Conservation (phyloP, 2,797 vertebrate species). For the Anolis apletophallus region DNA sequence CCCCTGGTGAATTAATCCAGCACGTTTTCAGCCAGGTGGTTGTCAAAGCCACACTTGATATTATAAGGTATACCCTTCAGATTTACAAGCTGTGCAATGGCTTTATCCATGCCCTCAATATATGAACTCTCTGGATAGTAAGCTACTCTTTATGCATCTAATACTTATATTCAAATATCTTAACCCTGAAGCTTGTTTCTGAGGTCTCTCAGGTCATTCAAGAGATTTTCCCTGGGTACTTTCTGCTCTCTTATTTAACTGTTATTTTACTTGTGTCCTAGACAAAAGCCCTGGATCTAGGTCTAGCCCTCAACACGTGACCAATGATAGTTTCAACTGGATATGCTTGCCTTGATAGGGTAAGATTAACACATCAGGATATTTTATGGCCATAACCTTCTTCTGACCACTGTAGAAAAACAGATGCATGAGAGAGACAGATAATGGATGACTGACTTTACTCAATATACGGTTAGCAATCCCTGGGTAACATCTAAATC, state of each 20-base stretch:
- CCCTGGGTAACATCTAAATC: slow-evolving; percentile 6
- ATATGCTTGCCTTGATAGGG: slow-evolving; percentile 43
- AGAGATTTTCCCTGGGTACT: not conserved
- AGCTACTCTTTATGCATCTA: not conserved
- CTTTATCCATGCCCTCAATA: not conserved
- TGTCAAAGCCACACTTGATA: not conserved
- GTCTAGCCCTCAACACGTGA: slow-evolving; percentile 2
- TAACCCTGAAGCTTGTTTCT: not conserved
- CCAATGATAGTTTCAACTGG: slow-evolving; percentile 24
- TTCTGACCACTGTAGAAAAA: slow-evolving; percentile 30
- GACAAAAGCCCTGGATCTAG: not conserved
- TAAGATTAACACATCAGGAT: slow-evolving; percentile 12
- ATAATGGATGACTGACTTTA: slow-evolving; percentile 32
- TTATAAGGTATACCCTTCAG: not conserved
- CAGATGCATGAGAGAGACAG: slow-evolving; percentile 31
- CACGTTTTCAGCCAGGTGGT: not conserved
- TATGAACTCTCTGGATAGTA: not conserved
- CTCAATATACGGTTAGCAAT: slow-evolving; percentile 30
- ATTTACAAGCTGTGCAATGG: not conserved
- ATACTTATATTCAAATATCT: not conserved
- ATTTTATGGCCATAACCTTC: slow-evolving; percentile 31
- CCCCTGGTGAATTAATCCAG: not conserved
- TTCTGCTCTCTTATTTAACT: not conserved
- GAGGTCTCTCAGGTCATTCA: not conserved
- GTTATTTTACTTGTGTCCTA: not conserved